Evolutionary conservation across 2,888 invertebrate genomes (phyloP).

Genomic region (Parnassius orleans): DNA sequence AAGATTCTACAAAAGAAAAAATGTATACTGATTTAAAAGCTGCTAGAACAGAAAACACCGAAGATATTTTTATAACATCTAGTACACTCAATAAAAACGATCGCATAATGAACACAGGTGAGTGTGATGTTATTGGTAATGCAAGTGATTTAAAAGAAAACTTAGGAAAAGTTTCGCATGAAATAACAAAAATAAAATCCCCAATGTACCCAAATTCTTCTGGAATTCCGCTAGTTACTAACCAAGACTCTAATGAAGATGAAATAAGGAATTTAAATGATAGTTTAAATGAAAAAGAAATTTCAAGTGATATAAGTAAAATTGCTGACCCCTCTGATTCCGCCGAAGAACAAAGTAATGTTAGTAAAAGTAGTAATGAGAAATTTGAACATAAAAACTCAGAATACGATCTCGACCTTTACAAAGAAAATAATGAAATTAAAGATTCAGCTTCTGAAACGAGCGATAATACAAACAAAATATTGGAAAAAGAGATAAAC

Average conservation of each 20-base stretch:
- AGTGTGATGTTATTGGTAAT: background rate
- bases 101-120: background rate
- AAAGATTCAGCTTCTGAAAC: constrained; percentile 10
- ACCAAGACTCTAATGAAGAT: background rate
- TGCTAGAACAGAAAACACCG: constrained; percentile 16
- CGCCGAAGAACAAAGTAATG: background rate
- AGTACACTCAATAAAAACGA: background rate
- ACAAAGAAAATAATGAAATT: constrained; percentile 18
- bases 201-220: background rate
- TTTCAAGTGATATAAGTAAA: background rate
- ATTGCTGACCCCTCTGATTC: background rate
- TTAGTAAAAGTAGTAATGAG: background rate
- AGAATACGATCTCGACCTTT: constrained; percentile 3
- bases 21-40: constrained; percentile 14
- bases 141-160: background rate
- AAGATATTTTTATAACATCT: background rate
- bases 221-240: background rate
- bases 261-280: background rate
- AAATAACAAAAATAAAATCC: background rate
- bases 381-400: background rate
- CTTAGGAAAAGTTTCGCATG: background rate
- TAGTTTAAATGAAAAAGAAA: background rate
- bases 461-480: constrained; percentile 5
- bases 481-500: constrained; percentile 1
- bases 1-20: constrained; percentile 10